Evolutionary conservation across 2,113 vertebrate genomes (phyloP), one percentile per base, ranked within the genome.

Genomic region (Neodontobutis hainanensis): DNA sequence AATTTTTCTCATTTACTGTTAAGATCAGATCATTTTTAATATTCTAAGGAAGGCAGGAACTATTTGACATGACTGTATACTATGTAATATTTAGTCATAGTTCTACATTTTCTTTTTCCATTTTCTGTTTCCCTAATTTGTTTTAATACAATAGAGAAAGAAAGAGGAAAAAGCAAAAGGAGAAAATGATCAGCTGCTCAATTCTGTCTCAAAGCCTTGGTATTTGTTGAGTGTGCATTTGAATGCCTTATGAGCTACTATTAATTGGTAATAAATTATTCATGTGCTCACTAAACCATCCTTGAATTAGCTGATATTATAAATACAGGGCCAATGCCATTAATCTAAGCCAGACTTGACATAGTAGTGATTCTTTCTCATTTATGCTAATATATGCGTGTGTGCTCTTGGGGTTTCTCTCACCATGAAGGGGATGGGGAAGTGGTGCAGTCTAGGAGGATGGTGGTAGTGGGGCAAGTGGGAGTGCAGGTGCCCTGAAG

Each of bases 371-470:
- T 63, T 74, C 49, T 55, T 84, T 68, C 78, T 85, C 71, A 76
- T 80, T 80, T 78, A 84, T 90, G 87, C 69, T 79, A 90, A 89
- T 84, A 50, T 70, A 63, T 70, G 82, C 71, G 51, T 64, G 75
- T 83, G 79, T 73, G 78, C 58, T 55, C 68, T 66, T 50, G 53
- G 72, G 38, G 47, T 43, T 46, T 12, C 58, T 53, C 77, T 97
- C 93, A 99, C 97, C 97, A 99, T 96, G 78, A 99, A 92, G 78
- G 95, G 95, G 83, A 99, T 92, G 68, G 97, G 95, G 76, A 98
- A 92, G 88, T 99, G 97, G 87, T 99, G 97, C 84, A 99, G 96
- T 90, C 97, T 94, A 65, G 97, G 95, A 55, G 96, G 95, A 35
- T 95, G 89, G 6, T 99, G 97, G 87, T 98, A 99, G 90, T 98